These are phyloP conservation scores for Forbesichthys agassizii DNA, from an alignment of 2,113 vertebrate genomes.

Conservation along the genomic window DNA sequence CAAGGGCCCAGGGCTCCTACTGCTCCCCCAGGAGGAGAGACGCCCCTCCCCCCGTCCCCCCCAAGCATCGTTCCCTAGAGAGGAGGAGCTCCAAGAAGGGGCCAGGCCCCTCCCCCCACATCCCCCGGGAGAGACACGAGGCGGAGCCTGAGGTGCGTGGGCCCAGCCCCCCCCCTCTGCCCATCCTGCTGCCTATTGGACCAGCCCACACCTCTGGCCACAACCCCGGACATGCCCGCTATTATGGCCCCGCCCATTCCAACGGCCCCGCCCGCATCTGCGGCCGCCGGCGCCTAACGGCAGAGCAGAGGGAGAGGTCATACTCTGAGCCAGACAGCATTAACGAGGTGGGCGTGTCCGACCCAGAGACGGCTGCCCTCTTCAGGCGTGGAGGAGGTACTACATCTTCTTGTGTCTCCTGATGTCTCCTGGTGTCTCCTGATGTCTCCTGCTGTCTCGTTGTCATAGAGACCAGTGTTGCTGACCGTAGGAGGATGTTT, in stretches of 20 bases:
- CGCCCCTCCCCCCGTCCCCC: slow-evolving; percentile 35
- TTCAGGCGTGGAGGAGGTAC: slow-evolving; percentile 68
- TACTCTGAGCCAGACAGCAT: slow-evolving; percentile 96
- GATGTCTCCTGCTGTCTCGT: neutral
- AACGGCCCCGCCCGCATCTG: slow-evolving; percentile 76
- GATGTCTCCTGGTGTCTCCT: no score
- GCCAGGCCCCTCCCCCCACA: slow-evolving; percentile 74
- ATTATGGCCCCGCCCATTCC: slow-evolving; percentile 35
- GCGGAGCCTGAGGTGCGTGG: slow-evolving; percentile 72
- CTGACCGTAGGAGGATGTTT: slow-evolving; percentile 87
- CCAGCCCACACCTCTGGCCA: slow-evolving; percentile 13
- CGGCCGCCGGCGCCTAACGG: slow-evolving; percentile 83
- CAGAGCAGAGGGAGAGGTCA: slow-evolving; percentile 91
- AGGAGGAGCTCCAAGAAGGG: slow-evolving; percentile 77
- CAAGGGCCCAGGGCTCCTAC: slow-evolving; percentile 86
- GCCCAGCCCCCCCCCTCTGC: slow-evolving; percentile 60
- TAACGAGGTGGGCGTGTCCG: slow-evolving; percentile 87
- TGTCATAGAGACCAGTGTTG: slow-evolving; percentile 78
- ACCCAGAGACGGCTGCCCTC: slow-evolving; percentile 61
- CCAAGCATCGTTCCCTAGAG: slow-evolving; percentile 70
- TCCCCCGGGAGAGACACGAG: slow-evolving; percentile 84
- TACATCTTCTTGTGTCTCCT: neutral
- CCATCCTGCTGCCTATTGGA: slow-evolving; percentile 49
- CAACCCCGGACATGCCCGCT: no score
- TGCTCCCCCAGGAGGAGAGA: slow-evolving; percentile 83